Base-by-base conservation (phyloP, 1,140 invertebrate genomes). In the Nebria ingens region DNA sequence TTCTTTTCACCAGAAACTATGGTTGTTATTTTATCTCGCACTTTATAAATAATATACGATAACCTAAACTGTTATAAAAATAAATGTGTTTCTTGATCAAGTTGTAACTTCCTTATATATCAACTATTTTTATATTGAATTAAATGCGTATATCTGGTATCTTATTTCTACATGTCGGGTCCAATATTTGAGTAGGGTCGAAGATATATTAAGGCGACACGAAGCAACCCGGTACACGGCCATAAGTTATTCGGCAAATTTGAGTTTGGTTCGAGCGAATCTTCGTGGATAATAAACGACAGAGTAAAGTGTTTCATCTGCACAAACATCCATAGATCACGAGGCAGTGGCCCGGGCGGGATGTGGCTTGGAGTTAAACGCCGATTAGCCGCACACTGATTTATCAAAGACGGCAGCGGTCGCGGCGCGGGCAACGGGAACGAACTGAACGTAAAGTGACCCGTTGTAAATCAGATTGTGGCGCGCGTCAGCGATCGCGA, bases 301-400 rank as follows among this genome's bases (percentile, higher is more conserved):
- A 12, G 15, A 45, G 3, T 45, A 9, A 45, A 45, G 6, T 45
- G 40, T 45, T 45, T 45, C 40, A 45, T 45, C 40, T 45, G 17
- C 40, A 45, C 40, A 45, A 45, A 45, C 40, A 45, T 45, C 15
- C 40, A 45, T 45, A 45, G 40, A 45, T 45, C 40, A 45, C 40
- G 25, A 29, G 4, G 25, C n/a, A 34, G 25, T 34, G 25, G 25
- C n/a, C n/a, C 25, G 40, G 40, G 40, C 9, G 17, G 40, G 40
- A 12, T 45, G 3, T 4, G 17, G 17, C 4, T 17, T 17, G 9
- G 17, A 45, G 40, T 45, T 45, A 45, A 45, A 45, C 17, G 17
- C 9, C 17, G 40, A 45, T 45, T 45, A 45, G 9, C 6, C 25
- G 40, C 4, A 17, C 40, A 11, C 40, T 45, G 40, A 45, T 45